These are phyloP conservation scores for Pseudotriccus pelzelni DNA, from an alignment of 2,797 vertebrate species.

Conservation along the genomic window DNA sequence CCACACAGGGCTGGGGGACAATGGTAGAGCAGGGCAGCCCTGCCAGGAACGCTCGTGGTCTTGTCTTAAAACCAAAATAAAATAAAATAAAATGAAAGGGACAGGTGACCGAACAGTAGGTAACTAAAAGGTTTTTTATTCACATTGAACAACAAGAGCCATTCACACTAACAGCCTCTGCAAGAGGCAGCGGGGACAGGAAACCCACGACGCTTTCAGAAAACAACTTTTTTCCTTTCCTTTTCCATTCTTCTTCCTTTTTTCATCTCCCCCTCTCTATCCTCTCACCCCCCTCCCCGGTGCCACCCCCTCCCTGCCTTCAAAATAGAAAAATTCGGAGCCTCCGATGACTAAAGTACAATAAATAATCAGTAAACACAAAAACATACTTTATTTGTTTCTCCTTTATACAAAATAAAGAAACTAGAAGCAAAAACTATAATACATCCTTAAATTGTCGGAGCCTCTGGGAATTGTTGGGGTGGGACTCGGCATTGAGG, in stretches of 20 bases:
- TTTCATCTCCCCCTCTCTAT: not conserved
- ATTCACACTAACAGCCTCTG: conserved; percentile 62
- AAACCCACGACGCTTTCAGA: conserved; percentile 58
- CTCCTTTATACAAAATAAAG: conserved; percentile 83
- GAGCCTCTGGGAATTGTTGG: conserved; percentile 24
- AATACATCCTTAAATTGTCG: conserved; percentile 73
- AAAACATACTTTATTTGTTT: conserved; percentile 85
- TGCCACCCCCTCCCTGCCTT: conserved; percentile 36
- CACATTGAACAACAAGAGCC: conserved; percentile 82
- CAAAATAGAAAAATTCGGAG: conserved; percentile 72
- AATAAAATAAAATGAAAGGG: conserved; percentile 32
- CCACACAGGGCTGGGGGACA: fast-evolving
- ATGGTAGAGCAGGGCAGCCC: not conserved
- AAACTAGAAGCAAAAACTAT: conserved; percentile 85
- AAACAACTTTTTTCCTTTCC: conserved; percentile 57
- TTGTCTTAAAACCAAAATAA: not conserved
- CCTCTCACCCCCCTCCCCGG: not conserved
- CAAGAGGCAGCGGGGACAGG: conserved; percentile 50
- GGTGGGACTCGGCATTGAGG: not conserved
- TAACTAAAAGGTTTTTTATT: conserved; percentile 82
- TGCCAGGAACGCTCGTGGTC: not conserved
- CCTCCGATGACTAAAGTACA: conserved; percentile 74
- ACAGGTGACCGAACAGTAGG: conserved; percentile 56
- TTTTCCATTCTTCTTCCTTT: conserved; percentile 28
- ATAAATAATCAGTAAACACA: conserved; percentile 86